Conservation (phyloP, 2,888 invertebrate genomes). For the Taphrorychus bicolor region DNA sequence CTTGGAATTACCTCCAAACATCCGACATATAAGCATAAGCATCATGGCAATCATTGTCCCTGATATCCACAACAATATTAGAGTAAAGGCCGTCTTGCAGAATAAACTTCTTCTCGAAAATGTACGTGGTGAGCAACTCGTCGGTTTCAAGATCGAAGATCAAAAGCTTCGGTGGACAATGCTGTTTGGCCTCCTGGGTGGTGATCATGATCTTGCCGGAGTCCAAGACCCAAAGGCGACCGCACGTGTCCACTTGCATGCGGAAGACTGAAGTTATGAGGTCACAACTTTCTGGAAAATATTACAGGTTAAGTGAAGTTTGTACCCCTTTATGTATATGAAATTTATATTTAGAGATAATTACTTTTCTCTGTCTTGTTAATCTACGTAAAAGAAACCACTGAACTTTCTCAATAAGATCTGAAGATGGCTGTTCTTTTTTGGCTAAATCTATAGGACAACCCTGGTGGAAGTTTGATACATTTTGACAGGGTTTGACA, state of each 20-base stretch:
- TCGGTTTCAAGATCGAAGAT: constrained; percentile 76
- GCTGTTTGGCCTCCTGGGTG: constrained; percentile 68
- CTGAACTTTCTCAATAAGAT: too few relatives aligned
- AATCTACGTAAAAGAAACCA: too few relatives aligned
- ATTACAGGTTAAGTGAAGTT: background rate
- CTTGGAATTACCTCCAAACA: constrained; percentile 65
- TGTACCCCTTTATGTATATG: background rate
- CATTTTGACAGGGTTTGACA: too few relatives aligned
- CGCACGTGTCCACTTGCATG: constrained; percentile 75
- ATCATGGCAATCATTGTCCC: constrained; percentile 63
- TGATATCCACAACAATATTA: constrained; percentile 65
- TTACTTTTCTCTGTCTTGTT: too few relatives aligned
- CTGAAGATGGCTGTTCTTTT: too few relatives aligned
- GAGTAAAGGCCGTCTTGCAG: constrained; percentile 72
- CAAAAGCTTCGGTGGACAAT: constrained; percentile 76
- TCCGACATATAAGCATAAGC: constrained; percentile 74
- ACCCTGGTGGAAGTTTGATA: too few relatives aligned
- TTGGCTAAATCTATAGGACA: too few relatives aligned
- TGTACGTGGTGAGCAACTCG: constrained; percentile 62
- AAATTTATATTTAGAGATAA: too few relatives aligned
- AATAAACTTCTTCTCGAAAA: constrained; percentile 70
- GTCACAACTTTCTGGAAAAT: constrained; percentile 64
- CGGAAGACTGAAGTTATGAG: constrained; percentile 81
- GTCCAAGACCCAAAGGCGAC: constrained; percentile 81
- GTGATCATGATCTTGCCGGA: constrained; percentile 78